Evolutionary conservation across 1,140 invertebrate species (phyloP), one percentile per base, ranked within the genome.

Genomic region (Scaptomyza graminum): DNA sequence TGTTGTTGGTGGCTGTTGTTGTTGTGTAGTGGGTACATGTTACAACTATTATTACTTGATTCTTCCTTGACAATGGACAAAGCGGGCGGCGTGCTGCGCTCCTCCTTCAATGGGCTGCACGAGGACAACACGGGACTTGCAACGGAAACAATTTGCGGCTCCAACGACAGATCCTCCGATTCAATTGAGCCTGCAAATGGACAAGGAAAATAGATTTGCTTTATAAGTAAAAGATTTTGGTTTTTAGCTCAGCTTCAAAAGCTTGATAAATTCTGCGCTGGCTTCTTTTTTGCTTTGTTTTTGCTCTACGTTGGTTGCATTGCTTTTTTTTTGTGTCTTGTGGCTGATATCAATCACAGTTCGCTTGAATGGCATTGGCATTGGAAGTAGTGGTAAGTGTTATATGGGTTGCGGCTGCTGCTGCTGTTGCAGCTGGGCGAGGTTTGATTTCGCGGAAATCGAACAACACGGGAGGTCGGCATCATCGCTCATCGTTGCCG

Each of bases 91-190:
- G 93, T 91, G 59, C 90, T 91, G 16, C 91, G 80, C 52, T 92
- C 92, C 69, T 94, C 94, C 74, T 94, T 93, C 74, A 94, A 93
- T 62, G 94, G 94, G 76, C 93, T 93, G 78, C 93, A 92, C 49
- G 77, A 78, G n/a, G 83, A 88, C 87, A 94, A 82, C 79, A 79
- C 92, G 55, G 84, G 90, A 90, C 85, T 92, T 72, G 93, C 74
- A 83, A 93, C 80, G 74, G 90, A 85, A 11, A 85, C 50, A 25
- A 85, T 68, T 71, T 92, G 87, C 44, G 93, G 94, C 62, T 95
- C 95, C 85, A 95, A 92, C 1, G 95, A 95, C 22, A 96, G 92
- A 88, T 96, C 95, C 88, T 96, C 95, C 43, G 95, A 94, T 77
- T 96, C 94, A 91, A 96, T 93, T 66, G 95, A 95, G 92, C 96